Conservation (phyloP, 2,113 vertebrate species). For the Passer domesticus region DNA sequence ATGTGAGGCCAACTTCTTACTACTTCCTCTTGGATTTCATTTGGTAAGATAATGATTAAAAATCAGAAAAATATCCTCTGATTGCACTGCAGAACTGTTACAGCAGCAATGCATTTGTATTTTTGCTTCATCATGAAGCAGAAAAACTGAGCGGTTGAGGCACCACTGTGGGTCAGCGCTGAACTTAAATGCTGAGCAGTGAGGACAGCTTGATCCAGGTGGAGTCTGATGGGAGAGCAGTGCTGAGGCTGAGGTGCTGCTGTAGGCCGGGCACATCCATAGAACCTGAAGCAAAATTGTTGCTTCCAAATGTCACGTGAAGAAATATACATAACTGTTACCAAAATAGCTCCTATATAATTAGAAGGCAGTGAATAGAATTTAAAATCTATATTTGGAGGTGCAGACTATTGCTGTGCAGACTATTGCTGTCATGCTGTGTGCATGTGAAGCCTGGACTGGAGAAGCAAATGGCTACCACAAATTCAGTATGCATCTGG, state of each 20-base stretch:
- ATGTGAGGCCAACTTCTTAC: not conserved
- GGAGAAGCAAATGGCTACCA: not conserved
- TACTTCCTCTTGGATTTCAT: not conserved
- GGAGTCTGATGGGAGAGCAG: not conserved
- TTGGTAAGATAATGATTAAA: not conserved
- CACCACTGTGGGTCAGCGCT: not conserved
- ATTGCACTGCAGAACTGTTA: not conserved
- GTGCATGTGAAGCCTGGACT: not conserved
- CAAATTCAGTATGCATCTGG: not conserved
- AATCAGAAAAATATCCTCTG: not conserved
- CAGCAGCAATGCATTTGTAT: not conserved
- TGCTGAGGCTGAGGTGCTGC: not conserved
- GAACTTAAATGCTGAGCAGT: not conserved
- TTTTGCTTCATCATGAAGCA: constrained; percentile 11
- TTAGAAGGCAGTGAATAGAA: not conserved
- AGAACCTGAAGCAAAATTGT: not conserved
- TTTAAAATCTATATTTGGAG: not conserved
- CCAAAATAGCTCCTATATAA: not conserved
- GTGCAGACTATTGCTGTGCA: not conserved
- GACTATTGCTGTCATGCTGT: not conserved
- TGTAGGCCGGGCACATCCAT: not conserved
- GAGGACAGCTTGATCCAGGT: not conserved
- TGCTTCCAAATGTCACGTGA: not conserved
- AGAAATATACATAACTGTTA: not conserved
- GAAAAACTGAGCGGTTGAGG: not conserved